Evolutionary conservation across 2,888 invertebrate species (phyloP).

Genomic region (Limenitis camilla): DNA sequence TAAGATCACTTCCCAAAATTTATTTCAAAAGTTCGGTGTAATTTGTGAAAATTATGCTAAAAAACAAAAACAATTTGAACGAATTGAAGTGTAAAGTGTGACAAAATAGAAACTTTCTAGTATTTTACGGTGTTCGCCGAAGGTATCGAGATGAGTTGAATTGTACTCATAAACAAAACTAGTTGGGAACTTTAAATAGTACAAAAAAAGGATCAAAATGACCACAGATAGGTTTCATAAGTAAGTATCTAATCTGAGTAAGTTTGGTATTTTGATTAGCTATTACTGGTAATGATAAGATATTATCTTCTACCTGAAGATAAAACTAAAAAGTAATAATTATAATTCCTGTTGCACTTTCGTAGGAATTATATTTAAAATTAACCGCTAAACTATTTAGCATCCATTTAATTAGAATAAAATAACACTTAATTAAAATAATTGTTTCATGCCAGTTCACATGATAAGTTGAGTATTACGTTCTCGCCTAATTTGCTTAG

Average conservation of each 20-base stretch:
- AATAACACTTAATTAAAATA: constrained; percentile 11
- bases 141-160: constrained; percentile 63
- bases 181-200: constrained; percentile 12
- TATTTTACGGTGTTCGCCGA: constrained; percentile 48
- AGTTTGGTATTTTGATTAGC: constrained; percentile 16
- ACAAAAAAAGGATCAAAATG: constrained; percentile 47
- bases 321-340: constrained; percentile 7
- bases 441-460: constrained; percentile 16
- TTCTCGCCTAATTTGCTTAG: neutral
- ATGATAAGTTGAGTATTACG: neutral
- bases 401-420: neutral
- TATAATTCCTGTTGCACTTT: neutral
- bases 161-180: constrained; percentile 36
- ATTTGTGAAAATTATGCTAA: constrained; percentile 1
- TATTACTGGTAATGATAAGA: constrained; percentile 31
- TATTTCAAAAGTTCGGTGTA: neutral
- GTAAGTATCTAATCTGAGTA: constrained; percentile 53
- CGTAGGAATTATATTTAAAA: neutral
- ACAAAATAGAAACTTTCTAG: constrained; percentile 59
- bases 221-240: constrained; percentile 78
- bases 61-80: constrained; percentile 24
- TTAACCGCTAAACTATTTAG: neutral
- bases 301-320: constrained; percentile 40
- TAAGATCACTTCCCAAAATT: neutral
- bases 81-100: constrained; percentile 44